A percentile compares a stretch with the other conserved stretches of the same genome.
Evolutionary conservation across 2,797 vertebrate genomes (phyloP).

Genomic region (Fringilla coelebs): DNA sequence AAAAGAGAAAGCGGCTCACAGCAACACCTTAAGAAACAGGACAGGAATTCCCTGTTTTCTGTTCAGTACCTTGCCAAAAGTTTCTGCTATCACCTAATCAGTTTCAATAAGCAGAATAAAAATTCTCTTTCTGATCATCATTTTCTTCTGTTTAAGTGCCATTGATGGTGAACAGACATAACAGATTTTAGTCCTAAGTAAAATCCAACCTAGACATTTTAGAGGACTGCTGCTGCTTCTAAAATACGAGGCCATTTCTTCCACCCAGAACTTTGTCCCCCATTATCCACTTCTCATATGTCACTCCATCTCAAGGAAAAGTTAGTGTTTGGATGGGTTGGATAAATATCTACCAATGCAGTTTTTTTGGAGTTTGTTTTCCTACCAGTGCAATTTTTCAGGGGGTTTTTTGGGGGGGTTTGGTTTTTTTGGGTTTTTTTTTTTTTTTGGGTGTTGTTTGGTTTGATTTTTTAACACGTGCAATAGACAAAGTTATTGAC

Average conservation of each 20-base stretch:
- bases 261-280: not conserved
- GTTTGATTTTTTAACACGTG: not conserved
- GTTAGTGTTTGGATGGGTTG: not conserved
- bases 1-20: not conserved
- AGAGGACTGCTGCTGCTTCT: not conserved
- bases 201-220: not conserved
- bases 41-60: not conserved
- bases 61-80: not conserved
- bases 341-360: not conserved
- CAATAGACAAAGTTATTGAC: not conserved
- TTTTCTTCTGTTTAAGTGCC: not conserved
- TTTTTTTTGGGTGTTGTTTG: not conserved
- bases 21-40: not conserved
- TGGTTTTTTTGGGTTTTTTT: not conserved
- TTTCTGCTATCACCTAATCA: not conserved
- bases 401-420: too few species aligned
- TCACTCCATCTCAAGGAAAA: rapidly evolving
- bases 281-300: not conserved
- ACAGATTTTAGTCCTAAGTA: not conserved
- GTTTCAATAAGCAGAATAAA: not conserved
- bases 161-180: not conserved
- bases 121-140: not conserved
- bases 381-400: not conserved
- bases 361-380: rapidly evolving
- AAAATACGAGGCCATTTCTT: not conserved